Evolutionary conservation across 2,797 vertebrate species (phyloP), one percentile per base, ranked within the genome.

Genomic region (Channallabes apus): DNA sequence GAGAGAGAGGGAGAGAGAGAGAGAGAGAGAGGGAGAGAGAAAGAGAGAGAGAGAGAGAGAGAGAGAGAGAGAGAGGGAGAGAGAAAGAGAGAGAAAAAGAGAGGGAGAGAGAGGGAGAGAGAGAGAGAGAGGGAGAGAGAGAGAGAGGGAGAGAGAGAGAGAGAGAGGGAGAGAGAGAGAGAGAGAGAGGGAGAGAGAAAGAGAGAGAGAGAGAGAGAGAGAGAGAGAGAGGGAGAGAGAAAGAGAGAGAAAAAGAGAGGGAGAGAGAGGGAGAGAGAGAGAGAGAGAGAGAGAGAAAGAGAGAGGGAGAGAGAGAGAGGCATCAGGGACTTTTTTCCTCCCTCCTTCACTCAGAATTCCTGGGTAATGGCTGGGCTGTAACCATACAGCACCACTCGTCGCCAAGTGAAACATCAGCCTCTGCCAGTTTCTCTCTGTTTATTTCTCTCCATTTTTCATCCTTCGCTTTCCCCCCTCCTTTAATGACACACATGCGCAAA

Each of bases 341-440:
- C 91, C 89, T 91, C 89, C 89, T 86, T 78, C n/a, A 80, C 90
- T 91, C 87, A 91, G 92, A 90, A 95, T 95, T 95, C 95, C 93
- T 94, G 92, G 88, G 89, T 95, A 95, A 95, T 95, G 94, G 94
- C 92, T 88, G 92, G 90, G 90, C 92, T 92, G 89, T 92, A 92
- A 93, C 93, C 90, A 88, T 92, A 87, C 90, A 86, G 91, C 88
- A 89, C 84, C 83, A 89, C 90, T 87, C 86, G 85, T 89, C 73
- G 93, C 94, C 95, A 95, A 95, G 92, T 88, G 93, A 94, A 96
- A 95, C 94, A 95, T 89, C 85, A 85, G 82, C 88, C 89, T 82
- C 90, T 76, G 93, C 94, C 93, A 94, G 91, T 86, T 88, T 90
- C 91, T 84, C 90, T 89, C 91, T 94, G 93, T 94, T 94, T 93